phyloP scores from a whole-genome alignment of 2,888 invertebrate genomes.

The Tetranychus truncatus region DNA sequence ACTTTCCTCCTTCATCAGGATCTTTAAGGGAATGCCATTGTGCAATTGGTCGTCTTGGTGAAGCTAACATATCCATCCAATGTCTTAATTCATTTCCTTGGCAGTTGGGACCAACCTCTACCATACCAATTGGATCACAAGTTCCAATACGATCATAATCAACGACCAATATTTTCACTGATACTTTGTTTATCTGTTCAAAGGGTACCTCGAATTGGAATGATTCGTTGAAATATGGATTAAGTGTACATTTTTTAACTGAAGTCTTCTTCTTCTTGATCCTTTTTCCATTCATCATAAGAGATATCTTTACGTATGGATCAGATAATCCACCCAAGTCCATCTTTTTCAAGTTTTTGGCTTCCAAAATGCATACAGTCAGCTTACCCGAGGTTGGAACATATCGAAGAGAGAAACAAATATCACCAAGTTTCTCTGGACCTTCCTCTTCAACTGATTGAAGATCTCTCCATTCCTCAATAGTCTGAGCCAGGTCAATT shows the following conservation, averaged over 20 bases:
- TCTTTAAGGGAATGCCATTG: slow-evolving; percentile 99
- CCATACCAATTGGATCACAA: slow-evolving; percentile 91
- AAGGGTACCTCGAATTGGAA: slow-evolving; percentile 99
- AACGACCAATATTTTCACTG: slow-evolving; percentile 93
- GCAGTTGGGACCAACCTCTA: slow-evolving; percentile 48
- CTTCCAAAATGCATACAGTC: slow-evolving; percentile 95
- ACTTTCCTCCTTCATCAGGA: neutral
- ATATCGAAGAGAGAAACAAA: slow-evolving; percentile 98
- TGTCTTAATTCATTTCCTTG: slow-evolving; percentile 83
- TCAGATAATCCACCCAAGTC: slow-evolving; percentile 98
- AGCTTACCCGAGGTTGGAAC: slow-evolving; percentile 98
- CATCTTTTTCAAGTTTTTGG: slow-evolving; percentile 99
- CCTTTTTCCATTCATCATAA: slow-evolving; percentile 45
- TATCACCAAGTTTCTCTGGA: slow-evolving; percentile 83
- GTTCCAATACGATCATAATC: slow-evolving; percentile 99
- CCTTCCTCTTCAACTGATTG: slow-evolving; percentile 95
- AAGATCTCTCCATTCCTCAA: slow-evolving; percentile 97
- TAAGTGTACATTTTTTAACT: slow-evolving; percentile 99
- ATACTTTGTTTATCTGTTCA: slow-evolving; percentile 99
- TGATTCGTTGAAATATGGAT: slow-evolving; percentile 99
- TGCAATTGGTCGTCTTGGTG: slow-evolving; percentile 93
- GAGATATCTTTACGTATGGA: slow-evolving; percentile 77
- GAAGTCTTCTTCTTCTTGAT: slow-evolving; percentile 99
- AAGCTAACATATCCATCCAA: slow-evolving; percentile 99
- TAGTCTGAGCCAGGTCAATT: slow-evolving; percentile 91